Base-by-base conservation (phyloP, 2,113 vertebrate genomes). In the Brachyhypopomus gauderio region DNA sequence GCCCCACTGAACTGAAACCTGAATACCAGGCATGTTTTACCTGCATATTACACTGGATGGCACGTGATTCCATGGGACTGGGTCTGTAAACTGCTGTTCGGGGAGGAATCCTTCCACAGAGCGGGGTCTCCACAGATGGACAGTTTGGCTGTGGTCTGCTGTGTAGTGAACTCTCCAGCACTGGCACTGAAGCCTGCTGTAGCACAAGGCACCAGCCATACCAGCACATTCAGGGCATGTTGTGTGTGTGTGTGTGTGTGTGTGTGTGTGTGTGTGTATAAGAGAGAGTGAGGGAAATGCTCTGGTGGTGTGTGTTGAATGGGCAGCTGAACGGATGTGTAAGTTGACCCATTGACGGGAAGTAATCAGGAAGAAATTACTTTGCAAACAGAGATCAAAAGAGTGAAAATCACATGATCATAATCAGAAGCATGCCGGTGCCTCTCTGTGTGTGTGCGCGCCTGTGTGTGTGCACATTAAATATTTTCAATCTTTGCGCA, bases 211-310 rank as follows among this genome's bases (percentile, higher is more conserved):
- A 36, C 72, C 66, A 78, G 66, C 71, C 67, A 77, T 77, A 83
- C 75, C 76, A 82, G 76, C 70, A 72, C 80, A 12, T 82, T 82
- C 45, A 70, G 75, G 48, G 36, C 73, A 70, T 45, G 73, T 12
- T 38, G 45, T 55, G 30, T n/a, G n/a, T n/a, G 3, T 30, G 30
- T 20, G 56, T 71, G 38, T n/a, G 67, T 62, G 45, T 62, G 60
- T 60, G 55, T 48, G 6, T 56, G 16, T 59, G 77, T 23, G 64
- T 69, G 34, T 69, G 63, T 66, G 27, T 30, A 27, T 2, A 17
- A 5, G 56, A 19, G 56, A 4, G 56, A 5, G 56, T 2, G 56
- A 4, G 56, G 16, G 56, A 45, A 45, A 14, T 14, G 45, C 45
- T 52, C 9, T 12, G 12, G 12, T 14, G 45, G 8, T 52, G 45